Evolutionary conservation across 1,140 invertebrate genomes (phyloP), one percentile per base, ranked within the genome.

Genomic region (Lerema accius): DNA sequence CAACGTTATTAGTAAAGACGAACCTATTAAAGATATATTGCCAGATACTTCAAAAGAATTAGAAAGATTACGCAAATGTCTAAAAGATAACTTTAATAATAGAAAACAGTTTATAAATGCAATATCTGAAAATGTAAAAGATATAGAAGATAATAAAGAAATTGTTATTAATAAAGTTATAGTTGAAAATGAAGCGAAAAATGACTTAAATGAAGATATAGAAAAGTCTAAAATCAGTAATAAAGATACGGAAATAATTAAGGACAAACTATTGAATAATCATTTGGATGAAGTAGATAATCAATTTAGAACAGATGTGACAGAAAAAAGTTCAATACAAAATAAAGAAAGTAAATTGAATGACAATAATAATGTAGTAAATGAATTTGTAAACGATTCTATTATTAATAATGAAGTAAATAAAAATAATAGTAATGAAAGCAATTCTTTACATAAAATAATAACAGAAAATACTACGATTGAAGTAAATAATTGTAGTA

Each of bases 1-100:
- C 3, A 76, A 82, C 14, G 53, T 92, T 5, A 78, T 92, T 15
- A 51, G 60, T 0, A 73, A 80, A 63, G 73, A 85, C 9, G 37
- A 69, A 26, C 40, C 72, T 0, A 67, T 89, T 3, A 15, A 39
- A 15, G 72, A 81, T 37, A 67, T 87, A 28, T 45, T 89, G 26
- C 84, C 84, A 26, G 77, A 84, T 13, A 48, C 39, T 14, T 53
- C 45, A 2, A 56, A 71, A 60, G 67, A 64, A 63, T 42, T 15
- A 28, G 14, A 69, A 63, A 49, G 5, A 59, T 50, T 60, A 42
- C 32, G 48, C 13, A 42, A 58, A 37, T 46, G 56, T 5, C 19
- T 59, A 35, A 6, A 59, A 2, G 3, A 63, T 10, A 60, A 56
- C 50, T 35, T 64, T 13, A 63, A 37, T 49, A 15, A 32, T 3